Conservation (phyloP, 2,113 vertebrate genomes). For the Ahaetulla prasina region DNA sequence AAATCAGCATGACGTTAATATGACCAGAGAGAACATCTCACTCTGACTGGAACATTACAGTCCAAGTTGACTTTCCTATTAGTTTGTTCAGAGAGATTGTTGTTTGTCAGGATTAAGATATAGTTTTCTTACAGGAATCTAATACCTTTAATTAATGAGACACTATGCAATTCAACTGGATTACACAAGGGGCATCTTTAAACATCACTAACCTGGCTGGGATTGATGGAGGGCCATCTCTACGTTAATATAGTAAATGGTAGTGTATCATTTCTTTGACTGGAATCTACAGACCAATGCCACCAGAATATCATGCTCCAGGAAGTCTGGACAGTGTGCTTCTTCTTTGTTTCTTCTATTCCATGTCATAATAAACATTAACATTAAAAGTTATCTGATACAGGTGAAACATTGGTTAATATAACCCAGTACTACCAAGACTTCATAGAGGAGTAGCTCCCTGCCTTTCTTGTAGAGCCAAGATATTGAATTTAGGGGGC, state of each 20-base stretch:
- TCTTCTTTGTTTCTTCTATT: background rate
- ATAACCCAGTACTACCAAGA: background rate
- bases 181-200: background rate
- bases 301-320: background rate
- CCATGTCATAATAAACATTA: background rate
- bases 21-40: conserved; percentile 56
- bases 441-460: background rate
- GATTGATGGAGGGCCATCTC: background rate
- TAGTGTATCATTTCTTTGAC: background rate
- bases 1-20: conserved; percentile 62
- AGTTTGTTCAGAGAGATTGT: conserved; percentile 44
- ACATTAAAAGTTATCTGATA: background rate
- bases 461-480: background rate
- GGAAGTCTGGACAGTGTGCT: background rate
- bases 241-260: background rate
- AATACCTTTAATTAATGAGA: background rate
- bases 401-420: background rate
- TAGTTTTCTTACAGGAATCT: background rate
- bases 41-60: conserved; percentile 48
- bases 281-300: background rate
- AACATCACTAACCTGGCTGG: background rate
- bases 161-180: background rate
- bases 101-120: conserved; percentile 40
- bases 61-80: conserved; percentile 53
- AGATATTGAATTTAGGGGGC: background rate